Evolutionary conservation across 2,888 invertebrate genomes (phyloP).

Genomic region (Drosophila macrospina): DNA sequence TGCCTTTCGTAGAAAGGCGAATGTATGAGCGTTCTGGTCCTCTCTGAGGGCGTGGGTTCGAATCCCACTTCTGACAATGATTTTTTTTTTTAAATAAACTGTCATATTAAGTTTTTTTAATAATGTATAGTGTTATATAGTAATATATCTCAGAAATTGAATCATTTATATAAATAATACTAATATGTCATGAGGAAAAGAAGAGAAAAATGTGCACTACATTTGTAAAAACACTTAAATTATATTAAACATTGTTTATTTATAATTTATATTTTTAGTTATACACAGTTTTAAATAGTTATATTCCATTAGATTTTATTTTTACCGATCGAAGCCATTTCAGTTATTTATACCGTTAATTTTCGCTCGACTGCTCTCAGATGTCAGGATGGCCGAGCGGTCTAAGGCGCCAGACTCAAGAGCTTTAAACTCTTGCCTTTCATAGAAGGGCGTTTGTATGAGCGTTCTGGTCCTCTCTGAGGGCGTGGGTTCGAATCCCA

Average conservation of each 20-base stretch:
- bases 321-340: neutral
- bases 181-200: too few relatives aligned
- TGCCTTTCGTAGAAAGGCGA: constrained; percentile 52
- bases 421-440: constrained; percentile 54
- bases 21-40: constrained; percentile 66
- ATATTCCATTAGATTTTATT: neutral
- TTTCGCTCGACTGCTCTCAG: neutral
- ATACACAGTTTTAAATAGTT: neutral
- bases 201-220: too few relatives aligned
- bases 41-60: constrained; percentile 76
- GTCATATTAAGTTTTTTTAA: too few relatives aligned
- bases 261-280: neutral
- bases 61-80: constrained; percentile 71
- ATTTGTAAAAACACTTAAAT: too few relatives aligned
- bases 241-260: neutral
- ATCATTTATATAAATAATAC: too few relatives aligned
- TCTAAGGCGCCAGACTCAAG: constrained; percentile 84
- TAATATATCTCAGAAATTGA: too few relatives aligned
- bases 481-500: constrained; percentile 77
- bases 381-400: constrained; percentile 84
- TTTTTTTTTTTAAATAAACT: neutral
- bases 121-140: too few relatives aligned
- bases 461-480: constrained; percentile 74
- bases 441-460: constrained; percentile 40
- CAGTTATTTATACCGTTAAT: neutral